Evolutionary conservation across 1,140 invertebrate species (phyloP).

Genomic region (Chionoecetes opilio): DNA sequence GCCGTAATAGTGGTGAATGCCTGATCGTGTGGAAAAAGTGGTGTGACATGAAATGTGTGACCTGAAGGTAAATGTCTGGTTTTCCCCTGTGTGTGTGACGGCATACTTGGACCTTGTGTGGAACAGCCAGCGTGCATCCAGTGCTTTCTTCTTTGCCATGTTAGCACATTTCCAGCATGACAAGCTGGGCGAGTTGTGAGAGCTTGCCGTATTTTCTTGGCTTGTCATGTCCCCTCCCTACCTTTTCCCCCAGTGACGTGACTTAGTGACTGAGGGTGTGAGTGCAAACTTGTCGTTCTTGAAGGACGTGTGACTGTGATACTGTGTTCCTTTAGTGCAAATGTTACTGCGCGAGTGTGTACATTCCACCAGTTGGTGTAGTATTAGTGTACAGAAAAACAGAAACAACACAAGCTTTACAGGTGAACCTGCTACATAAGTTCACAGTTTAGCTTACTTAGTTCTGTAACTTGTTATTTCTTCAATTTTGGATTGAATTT

Average conservation of each 20-base stretch:
- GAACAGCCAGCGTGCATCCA: conserved; percentile 64
- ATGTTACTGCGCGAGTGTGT: conserved; percentile 73
- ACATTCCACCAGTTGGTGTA: conserved; percentile 77
- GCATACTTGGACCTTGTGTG: conserved; percentile 73
- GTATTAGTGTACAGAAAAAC: conserved; percentile 79
- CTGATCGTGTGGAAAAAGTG: conserved; percentile 8
- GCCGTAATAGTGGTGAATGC: conserved; percentile 10
- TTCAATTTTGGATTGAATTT: conserved; percentile 65
- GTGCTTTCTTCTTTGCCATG: conserved; percentile 77
- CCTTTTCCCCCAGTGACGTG: conserved; percentile 69
- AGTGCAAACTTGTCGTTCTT: conserved; percentile 78
- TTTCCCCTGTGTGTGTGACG: conserved; percentile 57
- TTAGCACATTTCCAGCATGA: conserved; percentile 70
- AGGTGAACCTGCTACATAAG: conserved; percentile 73
- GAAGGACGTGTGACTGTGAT: conserved; percentile 80
- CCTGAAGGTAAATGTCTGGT: conserved; percentile 37
- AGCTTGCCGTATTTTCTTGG: conserved; percentile 28
- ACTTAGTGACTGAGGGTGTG: conserved; percentile 76
- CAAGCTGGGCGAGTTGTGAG: conserved; percentile 48
- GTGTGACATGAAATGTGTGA: conserved; percentile 29
- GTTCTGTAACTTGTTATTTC: conserved; percentile 74
- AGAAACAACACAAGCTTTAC: conserved; percentile 74
- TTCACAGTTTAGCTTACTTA: conserved; percentile 74
- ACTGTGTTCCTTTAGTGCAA: conserved; percentile 79
- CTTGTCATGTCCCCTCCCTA: conserved; percentile 55